Evolutionary conservation across 1,140 invertebrate genomes (phyloP), one percentile per base, ranked within the genome.

Genomic region (Ectropis grisescens): DNA sequence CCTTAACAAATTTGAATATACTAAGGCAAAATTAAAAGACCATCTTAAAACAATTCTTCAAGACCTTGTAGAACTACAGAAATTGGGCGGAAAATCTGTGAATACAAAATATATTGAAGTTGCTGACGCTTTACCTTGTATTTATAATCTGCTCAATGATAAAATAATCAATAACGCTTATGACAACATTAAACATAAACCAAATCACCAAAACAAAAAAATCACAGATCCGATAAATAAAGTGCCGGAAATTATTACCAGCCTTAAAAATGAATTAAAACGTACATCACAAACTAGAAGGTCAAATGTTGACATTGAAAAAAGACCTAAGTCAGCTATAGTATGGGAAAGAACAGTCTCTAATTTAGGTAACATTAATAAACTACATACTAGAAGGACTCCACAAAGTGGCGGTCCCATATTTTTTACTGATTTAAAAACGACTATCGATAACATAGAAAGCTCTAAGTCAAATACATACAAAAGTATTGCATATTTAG

Each of bases 31-130:
- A 36, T 37, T 80, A 1, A 72, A 72, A 50, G 33, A 12, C 6
- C 71, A 80, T 37, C 40, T 80, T 30, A 72, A 58, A 47, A 43
- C 47, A 6, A 58, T 80, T 19, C 49, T 76, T 15, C 52, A 71
- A 25, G 71, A 75, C 37, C 38, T 80, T 26, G 29, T 58, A n/a
- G 61, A 70, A 27, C 32, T 80, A 29, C 61, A 80, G 40, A 59
- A 44, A 14, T 53, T 46, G 24, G 41, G 49, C 27, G 58, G 58
- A 2, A 31, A 44, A 13, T 34, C 34, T 14, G 19, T 37, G 3
- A 51, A 50, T 35, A 50, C 34, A 13, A 50, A 33, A 13, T 29
- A 64, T 12, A 40, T 68, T 12, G 57, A 61, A 22, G 52, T 80
- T 27, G 37, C 44, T 2, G 59, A 76, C 28, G 52, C 47, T 0